A percentile compares a stretch with the other conserved stretches of the same genome.
phyloP scores from a whole-genome alignment of 2,797 vertebrate species.

The Karalla daura region DNA sequence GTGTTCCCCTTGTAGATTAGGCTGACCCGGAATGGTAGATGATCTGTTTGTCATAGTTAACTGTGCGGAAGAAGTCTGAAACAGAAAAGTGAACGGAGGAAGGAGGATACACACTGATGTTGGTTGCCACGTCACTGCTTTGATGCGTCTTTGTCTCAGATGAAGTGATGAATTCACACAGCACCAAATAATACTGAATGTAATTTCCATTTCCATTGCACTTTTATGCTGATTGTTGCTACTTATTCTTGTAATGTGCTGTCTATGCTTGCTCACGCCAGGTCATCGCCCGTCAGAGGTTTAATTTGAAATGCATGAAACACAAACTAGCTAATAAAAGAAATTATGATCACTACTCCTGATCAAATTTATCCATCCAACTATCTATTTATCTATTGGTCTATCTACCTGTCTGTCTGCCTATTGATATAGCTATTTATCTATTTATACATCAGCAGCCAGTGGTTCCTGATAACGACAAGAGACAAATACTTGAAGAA shows the following conservation, averaged over 20 bases:
- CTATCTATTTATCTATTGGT: too few species aligned
- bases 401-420: too few species aligned
- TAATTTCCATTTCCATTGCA: conserved; percentile 37
- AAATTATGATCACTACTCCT: conserved; percentile 6
- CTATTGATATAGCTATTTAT: too few species aligned
- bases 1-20: conserved; percentile 82
- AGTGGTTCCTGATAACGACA: not conserved
- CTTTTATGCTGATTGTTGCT: conserved; percentile 10
- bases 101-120: not conserved
- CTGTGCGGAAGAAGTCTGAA: not conserved
- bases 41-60: not conserved
- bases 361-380: not conserved
- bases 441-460: not conserved
- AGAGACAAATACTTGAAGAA: not conserved
- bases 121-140: not conserved
- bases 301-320: conserved; percentile 59
- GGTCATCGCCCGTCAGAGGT: not conserved
- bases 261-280: conserved; percentile 35
- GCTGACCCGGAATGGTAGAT: not conserved
- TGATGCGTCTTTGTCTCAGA: conserved; percentile 15
- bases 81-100: conserved; percentile 6
- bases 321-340: conserved; percentile 40
- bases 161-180: conserved; percentile 14
- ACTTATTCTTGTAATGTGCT: conserved; percentile 9
- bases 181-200: conserved; percentile 40